These are phyloP conservation scores for Trichechus manatus DNA, from an alignment of 2,113 vertebrate genomes.

Conservation along the genomic window DNA sequence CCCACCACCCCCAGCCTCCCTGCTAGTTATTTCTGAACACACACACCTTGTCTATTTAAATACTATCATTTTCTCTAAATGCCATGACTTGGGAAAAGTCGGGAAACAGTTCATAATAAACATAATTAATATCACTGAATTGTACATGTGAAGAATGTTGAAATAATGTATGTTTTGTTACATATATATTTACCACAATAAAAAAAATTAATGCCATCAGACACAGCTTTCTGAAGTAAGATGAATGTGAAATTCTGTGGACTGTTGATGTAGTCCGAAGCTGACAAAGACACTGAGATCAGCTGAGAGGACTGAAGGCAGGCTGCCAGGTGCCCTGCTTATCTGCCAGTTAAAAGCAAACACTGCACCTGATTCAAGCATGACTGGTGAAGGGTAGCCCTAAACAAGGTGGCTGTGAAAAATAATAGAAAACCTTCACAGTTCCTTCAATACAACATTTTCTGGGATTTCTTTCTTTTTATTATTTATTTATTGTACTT, in stretches of 20 bases:
- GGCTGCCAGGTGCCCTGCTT: fast-evolving
- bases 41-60: not conserved
- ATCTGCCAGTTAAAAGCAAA: not conserved
- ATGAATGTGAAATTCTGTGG: not conserved
- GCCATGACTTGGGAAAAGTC: not conserved
- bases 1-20: too few relatives aligned
- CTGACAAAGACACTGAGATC: not conserved
- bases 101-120: not conserved
- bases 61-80: not conserved
- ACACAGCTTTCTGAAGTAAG: not conserved
- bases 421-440: not conserved
- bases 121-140: too few relatives aligned
- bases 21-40: not conserved
- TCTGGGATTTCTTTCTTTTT: not conserved
- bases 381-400: not conserved
- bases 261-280: not conserved
- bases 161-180: too few relatives aligned
- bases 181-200: too few relatives aligned
- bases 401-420: not conserved
- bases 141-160: too few relatives aligned
- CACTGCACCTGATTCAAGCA: not conserved
- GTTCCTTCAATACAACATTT: not conserved
- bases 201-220: not conserved
- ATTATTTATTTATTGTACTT: too few relatives aligned
- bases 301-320: not conserved